Percentiles rank a stretch among this genome's conserved stretches.
Evolutionary conservation across 2,888 invertebrate genomes (phyloP).

Genomic region (Steinernema scapterisci): DNA sequence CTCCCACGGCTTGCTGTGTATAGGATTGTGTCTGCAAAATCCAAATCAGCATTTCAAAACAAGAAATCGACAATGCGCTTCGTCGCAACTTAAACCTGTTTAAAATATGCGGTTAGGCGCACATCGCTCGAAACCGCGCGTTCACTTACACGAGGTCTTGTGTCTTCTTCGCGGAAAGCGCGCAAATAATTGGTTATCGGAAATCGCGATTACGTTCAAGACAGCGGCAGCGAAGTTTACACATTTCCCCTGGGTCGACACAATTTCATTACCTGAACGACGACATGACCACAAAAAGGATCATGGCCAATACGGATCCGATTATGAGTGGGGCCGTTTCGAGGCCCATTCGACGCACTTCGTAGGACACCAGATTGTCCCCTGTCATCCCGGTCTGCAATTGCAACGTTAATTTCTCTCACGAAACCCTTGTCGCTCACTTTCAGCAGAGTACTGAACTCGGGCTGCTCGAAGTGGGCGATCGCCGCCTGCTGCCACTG

Average conservation of each 20-base stretch:
- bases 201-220: not conserved
- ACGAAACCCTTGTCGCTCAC: no score
- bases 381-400: slow-evolving; percentile 60
- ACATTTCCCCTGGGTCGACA: not conserved
- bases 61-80: no score
- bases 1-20: slow-evolving; percentile 59
- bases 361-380: slow-evolving; percentile 60
- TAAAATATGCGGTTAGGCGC: not conserved
- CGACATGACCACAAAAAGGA: slow-evolving; percentile 55
- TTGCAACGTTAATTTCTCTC: no score
- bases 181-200: not conserved
- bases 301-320: slow-evolving; percentile 60
- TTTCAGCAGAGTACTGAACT: slow-evolving; percentile 46
- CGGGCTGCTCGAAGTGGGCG: slow-evolving; percentile 47
- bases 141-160: no score
- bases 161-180: not conserved
- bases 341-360: slow-evolving; percentile 61
- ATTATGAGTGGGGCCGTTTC: slow-evolving; percentile 60
- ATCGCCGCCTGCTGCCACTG: slow-evolving; percentile 52
- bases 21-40: slow-evolving; percentile 45
- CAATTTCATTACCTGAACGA: slow-evolving; percentile 46
- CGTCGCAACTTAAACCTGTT: slow-evolving; percentile 1
- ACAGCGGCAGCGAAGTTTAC: not conserved
- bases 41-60: no score
- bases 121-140: not conserved